phyloP scores from a whole-genome alignment of 2,888 invertebrate species.

The Limnephilus rhombicus region DNA sequence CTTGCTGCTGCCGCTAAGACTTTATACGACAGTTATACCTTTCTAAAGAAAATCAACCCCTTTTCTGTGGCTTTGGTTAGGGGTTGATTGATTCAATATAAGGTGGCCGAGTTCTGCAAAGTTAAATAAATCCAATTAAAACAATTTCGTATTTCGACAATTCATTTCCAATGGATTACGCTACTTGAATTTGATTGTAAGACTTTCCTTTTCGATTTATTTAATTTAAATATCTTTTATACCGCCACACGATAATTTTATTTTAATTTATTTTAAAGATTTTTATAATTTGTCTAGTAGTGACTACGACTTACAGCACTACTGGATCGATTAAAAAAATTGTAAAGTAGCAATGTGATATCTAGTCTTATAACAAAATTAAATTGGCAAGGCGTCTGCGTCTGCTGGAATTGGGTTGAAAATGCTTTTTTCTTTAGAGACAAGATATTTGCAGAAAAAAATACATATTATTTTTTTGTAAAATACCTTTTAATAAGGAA shows the following conservation, averaged over 20 bases:
- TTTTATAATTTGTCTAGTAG: no score
- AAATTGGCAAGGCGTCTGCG: no score
- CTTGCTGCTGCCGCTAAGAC: neutral
- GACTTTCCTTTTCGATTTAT: neutral
- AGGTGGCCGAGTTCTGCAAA: slow-evolving; percentile 2
- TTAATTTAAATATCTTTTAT: neutral
- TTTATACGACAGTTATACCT: neutral
- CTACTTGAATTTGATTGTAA: neutral
- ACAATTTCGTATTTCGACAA: neutral
- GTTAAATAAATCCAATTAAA: neutral
- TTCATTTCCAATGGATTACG: neutral
- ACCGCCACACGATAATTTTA: neutral
- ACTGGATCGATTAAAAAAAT: no score
- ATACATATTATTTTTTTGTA: no score
- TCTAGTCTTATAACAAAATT: no score
- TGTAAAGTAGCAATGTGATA: no score
- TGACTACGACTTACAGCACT: no score
- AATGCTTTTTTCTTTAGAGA: no score
- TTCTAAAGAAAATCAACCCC: slow-evolving; percentile 4
- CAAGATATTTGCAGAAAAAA: no score
- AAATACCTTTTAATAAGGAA: no score
- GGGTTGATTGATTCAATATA: slow-evolving; percentile 39
- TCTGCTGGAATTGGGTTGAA: no score
- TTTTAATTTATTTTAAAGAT: neutral
- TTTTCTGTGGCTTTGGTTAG: neutral